Evolutionary conservation across 2,888 invertebrate genomes (phyloP).

Genomic region (Steinernema hermaphroditum): DNA sequence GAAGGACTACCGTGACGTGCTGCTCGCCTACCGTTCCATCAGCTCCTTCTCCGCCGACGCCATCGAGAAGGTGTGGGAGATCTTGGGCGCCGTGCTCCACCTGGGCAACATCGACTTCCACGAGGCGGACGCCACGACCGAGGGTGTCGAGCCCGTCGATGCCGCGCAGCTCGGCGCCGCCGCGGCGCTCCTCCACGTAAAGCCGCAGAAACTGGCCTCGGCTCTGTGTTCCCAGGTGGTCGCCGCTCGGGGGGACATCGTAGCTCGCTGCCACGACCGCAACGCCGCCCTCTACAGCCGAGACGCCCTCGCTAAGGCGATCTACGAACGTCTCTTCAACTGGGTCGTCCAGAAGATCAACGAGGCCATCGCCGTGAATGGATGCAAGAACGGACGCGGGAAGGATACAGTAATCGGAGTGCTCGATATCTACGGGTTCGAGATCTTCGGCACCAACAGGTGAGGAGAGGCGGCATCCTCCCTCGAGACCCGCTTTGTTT

Average conservation of each 20-base stretch:
- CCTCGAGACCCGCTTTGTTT: slow-evolving; percentile 27
- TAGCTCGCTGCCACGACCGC: slow-evolving; percentile 85
- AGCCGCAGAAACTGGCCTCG: slow-evolving; percentile 75
- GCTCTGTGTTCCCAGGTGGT: slow-evolving; percentile 85
- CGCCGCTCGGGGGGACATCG: slow-evolving; percentile 87
- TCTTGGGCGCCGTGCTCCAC: slow-evolving; percentile 86
- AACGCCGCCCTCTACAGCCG: slow-evolving; percentile 83
- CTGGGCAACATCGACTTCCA: slow-evolving; percentile 72
- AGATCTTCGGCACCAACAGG: slow-evolving; percentile 93
- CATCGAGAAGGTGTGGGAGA: slow-evolving; percentile 76
- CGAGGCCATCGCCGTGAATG: slow-evolving; percentile 74
- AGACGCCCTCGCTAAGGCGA: slow-evolving; percentile 83
- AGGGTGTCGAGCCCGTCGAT: slow-evolving; percentile 26
- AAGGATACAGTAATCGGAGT: slow-evolving; percentile 86
- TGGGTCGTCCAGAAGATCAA: slow-evolving; percentile 93
- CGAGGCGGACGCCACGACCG: slow-evolving; percentile 35
- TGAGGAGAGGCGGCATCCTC: too few species aligned
- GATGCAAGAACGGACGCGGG: slow-evolving; percentile 67
- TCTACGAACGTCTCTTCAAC: slow-evolving; percentile 89
- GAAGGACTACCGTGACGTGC: slow-evolving; percentile 52
- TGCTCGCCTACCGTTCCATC: slow-evolving; percentile 51
- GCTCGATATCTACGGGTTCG: slow-evolving; percentile 96
- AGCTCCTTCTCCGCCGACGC: slow-evolving; percentile 42
- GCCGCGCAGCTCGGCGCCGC: slow-evolving; percentile 69
- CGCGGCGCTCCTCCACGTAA: slow-evolving; percentile 74